These are phyloP conservation scores for Dicerorhinus sumatrensis DNA, from an alignment of 2,113 vertebrate genomes.

Conservation along the genomic window DNA sequence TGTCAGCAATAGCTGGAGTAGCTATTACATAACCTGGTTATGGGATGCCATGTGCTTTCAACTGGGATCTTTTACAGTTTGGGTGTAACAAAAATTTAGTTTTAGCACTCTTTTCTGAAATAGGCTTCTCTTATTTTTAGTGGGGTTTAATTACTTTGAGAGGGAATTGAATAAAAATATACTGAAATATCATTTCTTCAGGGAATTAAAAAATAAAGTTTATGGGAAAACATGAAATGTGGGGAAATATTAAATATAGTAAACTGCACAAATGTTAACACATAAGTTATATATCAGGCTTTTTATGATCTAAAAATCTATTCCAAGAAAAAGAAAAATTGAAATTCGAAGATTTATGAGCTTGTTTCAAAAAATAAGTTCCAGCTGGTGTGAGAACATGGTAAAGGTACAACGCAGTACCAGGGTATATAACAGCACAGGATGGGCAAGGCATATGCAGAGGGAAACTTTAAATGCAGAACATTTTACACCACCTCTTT, in stretches of 20 bases:
- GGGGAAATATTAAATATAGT: conserved; percentile 74
- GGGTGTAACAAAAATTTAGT: conserved; percentile 41
- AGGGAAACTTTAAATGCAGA: conserved; percentile 55
- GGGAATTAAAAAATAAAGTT: conserved; percentile 71
- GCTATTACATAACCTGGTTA: conserved; percentile 72
- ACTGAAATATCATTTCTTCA: conserved; percentile 68
- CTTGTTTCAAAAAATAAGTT: conserved; percentile 74
- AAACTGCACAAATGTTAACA: conserved; percentile 68
- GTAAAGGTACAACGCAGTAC: conserved; percentile 13
- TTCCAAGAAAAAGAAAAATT: conserved; percentile 80
- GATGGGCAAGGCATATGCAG: not conserved
- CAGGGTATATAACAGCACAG: conserved; percentile 52
- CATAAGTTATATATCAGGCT: conserved; percentile 35
- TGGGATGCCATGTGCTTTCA: conserved; percentile 56
- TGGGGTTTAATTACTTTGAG: conserved; percentile 68
- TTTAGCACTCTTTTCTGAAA: conserved; percentile 69
- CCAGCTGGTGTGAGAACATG: conserved; percentile 67
- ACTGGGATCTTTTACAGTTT: conserved; percentile 55
- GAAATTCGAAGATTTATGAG: conserved; percentile 71
- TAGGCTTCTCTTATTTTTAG: conserved; percentile 72
- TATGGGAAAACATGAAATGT: conserved; percentile 77
- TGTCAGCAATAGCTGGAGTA: conserved; percentile 63
- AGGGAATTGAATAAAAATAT: conserved; percentile 70
- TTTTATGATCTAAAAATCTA: conserved; percentile 75
- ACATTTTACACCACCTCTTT: conserved; percentile 33